Base-by-base conservation (phyloP, 2,888 invertebrate genomes). In the Cheilosia vernalis region DNA sequence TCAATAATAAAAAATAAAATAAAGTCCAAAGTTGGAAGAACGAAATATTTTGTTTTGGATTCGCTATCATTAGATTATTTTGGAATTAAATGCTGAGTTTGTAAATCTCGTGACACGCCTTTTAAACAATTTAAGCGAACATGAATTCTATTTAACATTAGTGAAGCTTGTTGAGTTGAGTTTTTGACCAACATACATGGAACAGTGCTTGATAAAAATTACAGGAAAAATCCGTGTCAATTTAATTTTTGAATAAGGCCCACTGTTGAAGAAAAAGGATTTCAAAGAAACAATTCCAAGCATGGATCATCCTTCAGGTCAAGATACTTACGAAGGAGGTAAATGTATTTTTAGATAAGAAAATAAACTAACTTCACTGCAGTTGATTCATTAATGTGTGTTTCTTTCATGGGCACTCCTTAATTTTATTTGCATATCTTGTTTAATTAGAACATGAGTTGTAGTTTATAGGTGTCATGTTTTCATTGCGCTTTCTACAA, bases 401-500 rank as follows among this genome's bases (percentile, higher is more conserved):
- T 33, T 56, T 47, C 40, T 47, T 40, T 55, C 37, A 37, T 60
- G 79, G 79, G 51, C 72, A 79, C 79, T 72, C 79, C 79, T 79
- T 79, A 66, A 72, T 79, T 72, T 72, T 51, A 53, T 79, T 79
- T 79, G 63, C 72, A 66, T 79, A 58, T 72, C 44, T 63, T n/a
- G 78, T 78, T 78, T 70, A 47, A 78, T 56, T 56, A 63, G 33
- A 56, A 47, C 69, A 17, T 53, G 13, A 53, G 24, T 37, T 58
- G 17, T 56, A 60, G 13, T 27, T 40, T 21, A 30, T 49, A 30
- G 5, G 7, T 44, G 17, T 56, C 67, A 19, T 33, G 60, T 70
- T 72, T 53, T 51, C 49, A 33, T 53, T 51, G 27, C 53, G 42
- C 13, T 42, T 72, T 44, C 60, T 30, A 19, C 15, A 13, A 40